A percentile compares a stretch with the other conserved stretches of the same genome.
Evolutionary conservation across 2,888 invertebrate species (phyloP).

Genomic region (Tenodera sinensis): DNA sequence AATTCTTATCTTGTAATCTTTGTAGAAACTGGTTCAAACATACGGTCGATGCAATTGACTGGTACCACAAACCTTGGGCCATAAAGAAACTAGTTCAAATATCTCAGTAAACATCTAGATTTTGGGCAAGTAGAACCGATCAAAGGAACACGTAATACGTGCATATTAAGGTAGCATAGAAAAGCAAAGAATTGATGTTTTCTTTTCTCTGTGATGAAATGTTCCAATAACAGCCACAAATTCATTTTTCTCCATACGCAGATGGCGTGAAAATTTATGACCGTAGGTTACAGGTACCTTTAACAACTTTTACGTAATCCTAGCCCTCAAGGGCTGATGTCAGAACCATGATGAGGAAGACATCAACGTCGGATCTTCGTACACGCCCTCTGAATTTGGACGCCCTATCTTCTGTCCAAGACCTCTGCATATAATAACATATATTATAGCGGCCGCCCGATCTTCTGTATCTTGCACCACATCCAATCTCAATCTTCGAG

Average conservation of each 20-base stretch:
- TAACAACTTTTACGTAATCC: neutral
- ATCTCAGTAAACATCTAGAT: no score
- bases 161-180: no score
- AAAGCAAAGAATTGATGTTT: neutral
- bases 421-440: slow-evolving; percentile 11
- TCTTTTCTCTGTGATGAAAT: neutral
- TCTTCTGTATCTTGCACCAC: neutral
- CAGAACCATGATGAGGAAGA: neutral
- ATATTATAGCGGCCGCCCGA: neutral
- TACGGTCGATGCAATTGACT: no score
- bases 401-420: neutral
- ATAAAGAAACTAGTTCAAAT: no score
- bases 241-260: neutral
- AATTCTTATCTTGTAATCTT: no score
- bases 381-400: neutral
- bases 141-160: no score
- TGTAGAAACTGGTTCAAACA: no score
- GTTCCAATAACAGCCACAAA: neutral
- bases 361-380: neutral
- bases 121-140: no score
- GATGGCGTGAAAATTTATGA: neutral
- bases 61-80: no score
- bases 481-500: neutral
- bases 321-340: neutral
- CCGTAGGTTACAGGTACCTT: neutral